Base-by-base conservation (phyloP, 1,140 invertebrate genomes). In the Melitaea cinxia region DNA sequence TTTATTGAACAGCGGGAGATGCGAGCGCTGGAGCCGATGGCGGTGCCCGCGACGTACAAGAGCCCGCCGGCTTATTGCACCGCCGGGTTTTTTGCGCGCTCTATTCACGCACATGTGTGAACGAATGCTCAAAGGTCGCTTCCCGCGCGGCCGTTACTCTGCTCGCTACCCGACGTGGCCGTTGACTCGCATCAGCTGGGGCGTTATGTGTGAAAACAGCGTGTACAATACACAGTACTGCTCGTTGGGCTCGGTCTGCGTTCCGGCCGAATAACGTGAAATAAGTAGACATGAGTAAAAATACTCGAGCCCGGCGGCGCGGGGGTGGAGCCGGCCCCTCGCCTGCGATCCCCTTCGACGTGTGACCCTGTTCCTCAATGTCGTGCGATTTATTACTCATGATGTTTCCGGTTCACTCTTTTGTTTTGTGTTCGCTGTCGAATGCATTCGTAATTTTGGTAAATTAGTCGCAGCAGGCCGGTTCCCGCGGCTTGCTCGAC, bases 401-500 rank as follows among this genome's bases (percentile, higher is more conserved):
- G 59, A 62, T 62, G 28, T 62, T 62, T 62, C 59, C 59, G 59
- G 59, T 53, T 53, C 35, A 62, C 24, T 50, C 49, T 30, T 52
- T 56, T 62, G 60, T 62, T 67, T 68, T 50, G 35, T 56, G 12
- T 23, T 47, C 23, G n/a, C 15, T 47, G 17, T 21, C 2, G 42
- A 19, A 17, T 42, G 14, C 15, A 9, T 47, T 10, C 19, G 21
- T 47, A 21, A 23, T 47, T 23, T 9, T 17, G 17, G 12, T 47
- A 23, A 47, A 2, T 47, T 42, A 7, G 15, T 15, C 37, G 37
- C 37, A 14, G 17, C 15, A 15, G n/a, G 4, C 37, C 37, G 14
- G 12, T 15, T 26, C 12, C 37, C 17, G 3, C 37, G 37, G 37
- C 14, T 15, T 14, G 37, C 5, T 37, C 6, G 15, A 6, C 6